These are phyloP conservation scores for Callaeas wilsoni DNA, from an alignment of 2,113 vertebrate genomes.

Conservation along the genomic window DNA sequence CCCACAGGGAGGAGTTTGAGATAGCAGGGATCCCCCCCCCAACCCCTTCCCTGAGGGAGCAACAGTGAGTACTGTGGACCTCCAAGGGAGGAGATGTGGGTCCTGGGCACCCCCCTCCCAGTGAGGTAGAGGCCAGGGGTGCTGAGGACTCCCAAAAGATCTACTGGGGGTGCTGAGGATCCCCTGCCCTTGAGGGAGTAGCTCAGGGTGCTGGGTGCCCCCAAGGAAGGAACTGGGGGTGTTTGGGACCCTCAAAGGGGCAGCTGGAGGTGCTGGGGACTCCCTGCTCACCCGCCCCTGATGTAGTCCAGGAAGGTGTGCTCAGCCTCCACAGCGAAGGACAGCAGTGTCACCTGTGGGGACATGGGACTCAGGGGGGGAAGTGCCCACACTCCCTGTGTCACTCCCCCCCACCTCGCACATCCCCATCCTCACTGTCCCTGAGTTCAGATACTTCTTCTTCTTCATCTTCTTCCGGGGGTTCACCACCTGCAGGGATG, in stretches of 20 bases:
- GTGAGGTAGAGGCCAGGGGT: not conserved
- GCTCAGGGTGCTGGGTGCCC: not conserved
- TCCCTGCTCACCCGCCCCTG: constrained; percentile 87
- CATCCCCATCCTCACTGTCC: constrained; percentile 78
- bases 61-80: not conserved
- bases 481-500: constrained; percentile 81
- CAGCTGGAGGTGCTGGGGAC: not conserved
- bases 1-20: not conserved
- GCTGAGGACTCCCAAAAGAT: not conserved
- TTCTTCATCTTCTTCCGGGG: constrained; percentile 97
- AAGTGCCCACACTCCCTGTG: too few species aligned
- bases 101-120: not conserved
- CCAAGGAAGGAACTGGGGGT: not conserved
- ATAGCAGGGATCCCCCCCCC: not conserved
- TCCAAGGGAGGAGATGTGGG: not conserved
- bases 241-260: not conserved
- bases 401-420: fast-evolving
- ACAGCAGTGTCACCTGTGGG: constrained; percentile 87
- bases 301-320: constrained; percentile 95
- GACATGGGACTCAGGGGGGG: not conserved
- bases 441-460: constrained; percentile 93
- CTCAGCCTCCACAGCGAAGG: constrained; percentile 90
- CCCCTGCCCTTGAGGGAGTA: not conserved
- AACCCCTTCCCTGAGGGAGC: not conserved
- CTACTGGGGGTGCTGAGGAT: not conserved